Percentiles rank a stretch among this genome's conserved stretches.
Evolutionary conservation across 1,140 invertebrate genomes (phyloP).

Genomic region (Drosophila pallidifrons): DNA sequence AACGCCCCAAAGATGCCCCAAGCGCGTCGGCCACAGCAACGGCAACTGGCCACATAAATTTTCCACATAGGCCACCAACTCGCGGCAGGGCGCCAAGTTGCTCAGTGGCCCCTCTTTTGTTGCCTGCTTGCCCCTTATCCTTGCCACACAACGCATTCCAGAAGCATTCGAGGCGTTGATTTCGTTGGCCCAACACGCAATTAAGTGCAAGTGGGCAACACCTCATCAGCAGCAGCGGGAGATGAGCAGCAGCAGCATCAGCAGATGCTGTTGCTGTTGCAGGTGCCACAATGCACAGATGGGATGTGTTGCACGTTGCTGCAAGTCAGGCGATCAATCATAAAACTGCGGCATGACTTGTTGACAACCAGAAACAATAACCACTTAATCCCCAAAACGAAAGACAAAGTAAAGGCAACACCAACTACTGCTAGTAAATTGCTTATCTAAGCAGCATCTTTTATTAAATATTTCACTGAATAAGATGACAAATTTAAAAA

Average conservation of each 20-base stretch:
- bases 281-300: background rate
- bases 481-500: too few species aligned
- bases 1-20: slow-evolving; percentile 52
- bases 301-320: slow-evolving; percentile 11
- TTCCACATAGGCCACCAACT: slow-evolving; percentile 54
- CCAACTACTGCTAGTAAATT: too few species aligned
- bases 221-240: slow-evolving; percentile 50
- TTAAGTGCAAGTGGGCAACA: slow-evolving; percentile 77
- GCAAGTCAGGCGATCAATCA: slow-evolving; percentile 43
- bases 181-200: slow-evolving; percentile 72
- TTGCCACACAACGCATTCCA: slow-evolving; percentile 38
- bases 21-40: slow-evolving; percentile 19
- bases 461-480: too few species aligned
- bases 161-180: slow-evolving; percentile 70
- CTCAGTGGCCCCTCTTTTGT: background rate
- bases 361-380: slow-evolving; percentile 48
- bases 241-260: slow-evolving; percentile 1
- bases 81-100: slow-evolving; percentile 47
- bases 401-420: too few species aligned
- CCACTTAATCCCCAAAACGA: slow-evolving; percentile 29
- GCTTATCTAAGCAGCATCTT: too few species aligned
- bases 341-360: slow-evolving; percentile 16
- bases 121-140: background rate
- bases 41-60: slow-evolving; percentile 76
- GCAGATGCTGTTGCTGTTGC: slow-evolving; percentile 1